Base-by-base conservation (phyloP, 2,888 invertebrate species). In the Cheilosia grossa region DNA sequence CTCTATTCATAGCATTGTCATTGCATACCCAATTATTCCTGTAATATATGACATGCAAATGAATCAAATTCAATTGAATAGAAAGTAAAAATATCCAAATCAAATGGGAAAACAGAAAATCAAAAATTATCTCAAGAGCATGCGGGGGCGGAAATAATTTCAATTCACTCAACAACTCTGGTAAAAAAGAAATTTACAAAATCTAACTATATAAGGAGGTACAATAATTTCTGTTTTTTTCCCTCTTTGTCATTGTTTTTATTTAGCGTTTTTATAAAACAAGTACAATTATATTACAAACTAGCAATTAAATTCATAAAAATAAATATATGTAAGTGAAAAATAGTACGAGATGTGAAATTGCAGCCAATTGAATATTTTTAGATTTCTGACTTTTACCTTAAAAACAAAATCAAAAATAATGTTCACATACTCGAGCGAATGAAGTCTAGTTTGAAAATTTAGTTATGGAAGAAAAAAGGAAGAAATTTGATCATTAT, bases 131-230 rank as follows among this genome's bases (percentile, higher is more conserved):
- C 47, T 53, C 47, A 82, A 77, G 56, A 37, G 24, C 82, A 83
- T 83, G 82, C 82, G 74, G 54, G 59, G 63, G n/a, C 13, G 54
- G 40, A 70, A 82, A 58, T 74, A 79, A 79, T 69, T 79, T 59
- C 59, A 80, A 85, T 81, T 85, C 81, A 81, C 85, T 85, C 85
- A 85, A 81, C 72, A 81, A 85, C 81, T 85, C 81, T 72, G 75
- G 80, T 24, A 72, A 61, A 85, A 85, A 63, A 1, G 24, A 80
- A 77, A 72, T 75, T 77, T 81, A 75, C 72, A 81, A 81, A 85
- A 81, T 77, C 33, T 61, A 81, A 72, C 70, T 77, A 81, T 44
- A 72, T 81, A 81, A 67, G 44, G 61, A 67, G 61, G 66, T 61
- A 44, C 44, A 37, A 40, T 37, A n/a, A 47, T 58, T 44, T 21